These are phyloP conservation scores for Saccopteryx bilineata DNA, from an alignment of 2,113 vertebrate genomes.

Conservation along the genomic window DNA sequence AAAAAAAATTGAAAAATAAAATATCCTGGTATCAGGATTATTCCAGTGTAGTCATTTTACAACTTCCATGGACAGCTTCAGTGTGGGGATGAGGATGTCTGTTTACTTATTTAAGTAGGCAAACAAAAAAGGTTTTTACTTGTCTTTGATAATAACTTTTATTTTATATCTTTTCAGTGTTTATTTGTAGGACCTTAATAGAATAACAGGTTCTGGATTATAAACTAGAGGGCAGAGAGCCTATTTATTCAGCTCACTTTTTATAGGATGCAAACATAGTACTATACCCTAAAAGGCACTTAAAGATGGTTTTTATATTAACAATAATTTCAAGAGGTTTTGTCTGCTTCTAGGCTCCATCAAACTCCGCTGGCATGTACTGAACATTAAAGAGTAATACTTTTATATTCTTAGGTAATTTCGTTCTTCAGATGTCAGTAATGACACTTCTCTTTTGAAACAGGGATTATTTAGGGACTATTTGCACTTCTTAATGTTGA, in stretches of 20 bases:
- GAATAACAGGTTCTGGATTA: slow-evolving; percentile 74
- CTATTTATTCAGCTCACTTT: slow-evolving; percentile 59
- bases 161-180: slow-evolving; percentile 70
- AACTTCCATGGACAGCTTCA: slow-evolving; percentile 38
- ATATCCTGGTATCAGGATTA: slow-evolving; percentile 29
- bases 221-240: slow-evolving; percentile 66
- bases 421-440: neutral
- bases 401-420: slow-evolving; percentile 48
- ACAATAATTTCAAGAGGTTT: slow-evolving; percentile 51
- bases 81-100: slow-evolving; percentile 32
- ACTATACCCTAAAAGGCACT: slow-evolving; percentile 71
- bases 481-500: slow-evolving; percentile 34
- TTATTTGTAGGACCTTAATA: slow-evolving; percentile 73
- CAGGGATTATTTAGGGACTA: neutral
- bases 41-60: slow-evolving; percentile 66
- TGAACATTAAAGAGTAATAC: slow-evolving; percentile 28
- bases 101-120: slow-evolving; percentile 61
- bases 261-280: slow-evolving; percentile 67
- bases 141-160: slow-evolving; percentile 68
- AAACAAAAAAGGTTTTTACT: slow-evolving; percentile 74
- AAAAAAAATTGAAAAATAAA: too few relatives aligned
- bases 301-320: slow-evolving; percentile 64
- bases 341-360: neutral
- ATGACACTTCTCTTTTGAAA: slow-evolving; percentile 41
- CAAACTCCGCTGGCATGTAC: neutral